Conservation (phyloP, 2,888 invertebrate species). For the Bedellia somnulentella region DNA sequence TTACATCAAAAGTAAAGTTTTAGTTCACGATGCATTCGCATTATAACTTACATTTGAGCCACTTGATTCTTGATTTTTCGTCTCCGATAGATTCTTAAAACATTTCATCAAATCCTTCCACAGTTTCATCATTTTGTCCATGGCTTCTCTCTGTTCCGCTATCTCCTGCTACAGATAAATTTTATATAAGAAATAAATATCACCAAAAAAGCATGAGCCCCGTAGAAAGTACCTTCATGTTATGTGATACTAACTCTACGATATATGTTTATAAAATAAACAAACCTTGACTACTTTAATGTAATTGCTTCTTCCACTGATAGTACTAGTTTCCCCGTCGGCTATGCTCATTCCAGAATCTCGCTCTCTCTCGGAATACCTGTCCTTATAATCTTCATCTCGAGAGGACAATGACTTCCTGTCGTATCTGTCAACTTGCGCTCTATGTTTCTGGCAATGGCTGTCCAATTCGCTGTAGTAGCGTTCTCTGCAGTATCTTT, state of each 20-base stretch:
- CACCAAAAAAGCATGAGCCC: background rate
- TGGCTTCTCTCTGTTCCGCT: conserved; percentile 43
- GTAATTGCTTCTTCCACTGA: conserved; percentile 41
- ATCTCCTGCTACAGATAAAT: conserved; percentile 48
- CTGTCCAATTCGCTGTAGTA: conserved; percentile 22
- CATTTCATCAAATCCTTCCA: conserved; percentile 54
- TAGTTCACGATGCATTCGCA: background rate
- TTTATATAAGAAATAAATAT: background rate
- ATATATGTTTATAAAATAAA: conserved; percentile 3
- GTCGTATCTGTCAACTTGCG: conserved; percentile 19
- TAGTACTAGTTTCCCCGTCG: conserved; percentile 38
- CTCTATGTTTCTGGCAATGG: conserved; percentile 9
- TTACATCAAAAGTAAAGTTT: background rate
- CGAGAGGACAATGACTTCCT: conserved; percentile 30
- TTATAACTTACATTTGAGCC: conserved; percentile 20
- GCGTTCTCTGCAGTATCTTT: conserved; percentile 13
- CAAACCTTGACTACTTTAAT: conserved; percentile 45
- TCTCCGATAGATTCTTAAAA: conserved; percentile 38
- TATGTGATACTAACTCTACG: too few species aligned
- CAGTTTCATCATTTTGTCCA: conserved; percentile 55
- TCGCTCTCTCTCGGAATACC: conserved; percentile 36
- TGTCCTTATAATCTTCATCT: conserved; percentile 34
- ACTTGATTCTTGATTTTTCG: conserved; percentile 23
- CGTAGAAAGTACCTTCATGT: too few species aligned
- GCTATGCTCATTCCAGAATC: conserved; percentile 45